Evolutionary conservation across 1,140 invertebrate species (phyloP).

Genomic region (Whitmania pigra): DNA sequence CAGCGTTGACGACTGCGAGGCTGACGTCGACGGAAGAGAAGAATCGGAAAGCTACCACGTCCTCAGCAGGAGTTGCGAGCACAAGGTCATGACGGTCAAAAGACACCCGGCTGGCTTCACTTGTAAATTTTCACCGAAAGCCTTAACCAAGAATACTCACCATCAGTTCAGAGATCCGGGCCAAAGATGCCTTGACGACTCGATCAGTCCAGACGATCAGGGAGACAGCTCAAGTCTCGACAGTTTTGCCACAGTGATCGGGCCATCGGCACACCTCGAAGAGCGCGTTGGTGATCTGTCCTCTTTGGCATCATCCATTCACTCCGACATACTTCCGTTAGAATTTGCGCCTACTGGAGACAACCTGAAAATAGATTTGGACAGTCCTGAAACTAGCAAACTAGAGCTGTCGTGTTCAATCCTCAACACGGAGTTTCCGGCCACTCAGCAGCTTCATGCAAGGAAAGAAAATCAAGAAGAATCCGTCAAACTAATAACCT

Average conservation of each 20-base stretch:
- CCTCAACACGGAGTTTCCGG: not conserved
- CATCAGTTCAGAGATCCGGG: slow-evolving; percentile 1
- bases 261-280: slow-evolving; percentile 52
- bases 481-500: not conserved
- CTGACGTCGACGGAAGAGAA: not conserved
- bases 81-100: slow-evolving; percentile 7
- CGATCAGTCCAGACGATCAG: slow-evolving; percentile 32
- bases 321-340: slow-evolving; percentile 37
- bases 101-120: not conserved
- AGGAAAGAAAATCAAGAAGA: slow-evolving; percentile 43
- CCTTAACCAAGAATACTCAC: not conserved
- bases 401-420: not conserved
- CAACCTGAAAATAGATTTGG: too few relatives aligned
- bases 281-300: slow-evolving; percentile 45
- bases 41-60: slow-evolving; percentile 10
- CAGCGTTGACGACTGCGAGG: not conserved
- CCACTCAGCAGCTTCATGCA: not conserved
- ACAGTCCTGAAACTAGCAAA: too few relatives aligned
- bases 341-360: slow-evolving; percentile 24
- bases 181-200: slow-evolving; percentile 9
- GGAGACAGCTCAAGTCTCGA: slow-evolving; percentile 67
- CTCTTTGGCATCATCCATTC: slow-evolving; percentile 43
- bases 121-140: not conserved
- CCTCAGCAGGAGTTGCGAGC: not conserved
- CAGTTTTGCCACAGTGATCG: slow-evolving; percentile 56